These are phyloP conservation scores for Aphis gossypii DNA, from an alignment of 1,140 invertebrate species.

Conservation along the genomic window DNA sequence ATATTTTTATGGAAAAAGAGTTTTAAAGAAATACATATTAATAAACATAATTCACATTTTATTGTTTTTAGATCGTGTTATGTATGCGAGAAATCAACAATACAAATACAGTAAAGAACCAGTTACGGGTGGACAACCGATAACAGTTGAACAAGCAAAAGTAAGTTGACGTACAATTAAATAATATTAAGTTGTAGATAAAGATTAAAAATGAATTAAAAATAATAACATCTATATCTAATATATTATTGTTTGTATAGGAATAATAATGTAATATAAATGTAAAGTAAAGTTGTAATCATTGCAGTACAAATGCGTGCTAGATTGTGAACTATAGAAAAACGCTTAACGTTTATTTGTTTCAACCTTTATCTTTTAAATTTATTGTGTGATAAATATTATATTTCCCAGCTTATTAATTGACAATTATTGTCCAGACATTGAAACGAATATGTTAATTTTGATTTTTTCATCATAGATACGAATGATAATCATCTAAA, in stretches of 20 bases:
- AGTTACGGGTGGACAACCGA: slow-evolving; percentile 70
- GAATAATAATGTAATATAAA: too few species aligned
- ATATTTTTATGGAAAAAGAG: neutral
- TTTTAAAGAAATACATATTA: neutral
- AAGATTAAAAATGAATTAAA: too few species aligned
- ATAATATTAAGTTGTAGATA: neutral
- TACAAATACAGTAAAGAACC: slow-evolving; percentile 63
- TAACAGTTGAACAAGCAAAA: slow-evolving; percentile 72
- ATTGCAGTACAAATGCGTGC: too few species aligned
- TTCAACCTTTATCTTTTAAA: neutral
- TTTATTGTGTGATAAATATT: neutral
- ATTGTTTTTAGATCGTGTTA: slow-evolving; percentile 65
- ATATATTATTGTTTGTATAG: too few species aligned
- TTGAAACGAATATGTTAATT: too few species aligned
- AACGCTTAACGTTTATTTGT: neutral
- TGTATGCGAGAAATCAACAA: slow-evolving; percentile 66
- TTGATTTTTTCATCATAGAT: too few species aligned
- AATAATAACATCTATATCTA: too few species aligned
- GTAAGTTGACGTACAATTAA: slow-evolving; percentile 65
- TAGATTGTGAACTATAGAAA: neutral
- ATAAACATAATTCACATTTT: neutral
- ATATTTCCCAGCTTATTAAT: too few species aligned
- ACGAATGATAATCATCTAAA: too few species aligned
- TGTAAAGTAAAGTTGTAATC: too few species aligned
- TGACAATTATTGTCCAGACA: too few species aligned